Conservation (phyloP, 1,140 invertebrate genomes). For the Cydia pomonella region DNA sequence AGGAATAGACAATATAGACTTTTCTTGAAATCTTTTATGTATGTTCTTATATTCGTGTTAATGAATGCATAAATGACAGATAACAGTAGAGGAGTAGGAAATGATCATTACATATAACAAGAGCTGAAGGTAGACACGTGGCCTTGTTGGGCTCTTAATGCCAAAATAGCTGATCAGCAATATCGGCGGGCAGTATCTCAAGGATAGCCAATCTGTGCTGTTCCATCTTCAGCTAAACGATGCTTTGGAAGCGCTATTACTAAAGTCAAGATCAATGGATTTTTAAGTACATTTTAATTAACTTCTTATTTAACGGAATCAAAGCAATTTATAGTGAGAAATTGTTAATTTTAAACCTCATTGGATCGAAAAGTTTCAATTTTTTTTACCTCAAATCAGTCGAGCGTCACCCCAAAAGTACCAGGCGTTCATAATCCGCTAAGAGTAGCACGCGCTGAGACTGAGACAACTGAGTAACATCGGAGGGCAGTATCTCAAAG, state of each 20-base stretch:
- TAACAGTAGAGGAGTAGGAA: no score
- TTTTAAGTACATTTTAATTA: no score
- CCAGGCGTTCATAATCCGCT: neutral
- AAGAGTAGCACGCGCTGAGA: neutral
- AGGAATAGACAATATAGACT: no score
- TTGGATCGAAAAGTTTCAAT: neutral
- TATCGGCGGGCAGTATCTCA: slow-evolving; percentile 92
- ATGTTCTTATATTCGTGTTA: no score
- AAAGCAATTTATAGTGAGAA: no score
- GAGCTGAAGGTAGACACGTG: slow-evolving; percentile 96
- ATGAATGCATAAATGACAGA: no score
- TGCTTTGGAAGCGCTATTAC: slow-evolving; percentile 90
- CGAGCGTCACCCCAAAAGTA: neutral
- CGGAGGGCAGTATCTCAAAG: no score
- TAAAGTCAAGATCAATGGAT: slow-evolving; percentile 93
- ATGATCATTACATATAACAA: slow-evolving; percentile 91
- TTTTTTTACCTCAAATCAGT: no score
- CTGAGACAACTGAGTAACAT: no score
- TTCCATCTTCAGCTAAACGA: slow-evolving; percentile 91
- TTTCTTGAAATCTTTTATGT: no score
- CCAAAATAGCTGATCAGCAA: slow-evolving; percentile 94
- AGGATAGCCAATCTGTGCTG: slow-evolving; percentile 92
- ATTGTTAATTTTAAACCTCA: neutral
- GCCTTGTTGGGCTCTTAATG: slow-evolving; percentile 97
- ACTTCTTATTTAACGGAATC: no score